These are phyloP conservation scores for Chymomyza amoena DNA, from an alignment of 2,888 invertebrate species.

Conservation along the genomic window DNA sequence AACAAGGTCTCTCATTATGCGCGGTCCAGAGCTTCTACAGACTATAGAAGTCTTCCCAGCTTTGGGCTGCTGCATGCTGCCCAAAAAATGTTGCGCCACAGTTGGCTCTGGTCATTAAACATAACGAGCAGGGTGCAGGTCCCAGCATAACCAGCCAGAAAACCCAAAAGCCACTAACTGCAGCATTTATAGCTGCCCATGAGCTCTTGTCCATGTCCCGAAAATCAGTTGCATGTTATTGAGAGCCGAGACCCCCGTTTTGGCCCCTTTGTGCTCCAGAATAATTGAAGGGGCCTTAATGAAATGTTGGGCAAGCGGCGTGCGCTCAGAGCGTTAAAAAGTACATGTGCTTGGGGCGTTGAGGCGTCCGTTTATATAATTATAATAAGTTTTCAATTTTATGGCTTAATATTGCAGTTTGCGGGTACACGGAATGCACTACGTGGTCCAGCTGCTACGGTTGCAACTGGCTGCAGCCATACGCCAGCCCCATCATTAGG, in stretches of 20 bases:
- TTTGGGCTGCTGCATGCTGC: background rate
- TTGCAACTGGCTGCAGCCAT: background rate
- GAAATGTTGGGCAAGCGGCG: conserved; percentile 9
- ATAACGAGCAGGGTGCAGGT: conserved; percentile 34
- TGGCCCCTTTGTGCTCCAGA: conserved; percentile 36
- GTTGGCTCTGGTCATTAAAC: conserved; percentile 61
- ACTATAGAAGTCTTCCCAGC: background rate
- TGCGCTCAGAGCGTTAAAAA: conserved; percentile 24
- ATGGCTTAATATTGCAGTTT: conserved; percentile 68
- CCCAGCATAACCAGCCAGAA: conserved; percentile 25
- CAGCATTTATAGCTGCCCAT: conserved; percentile 25
- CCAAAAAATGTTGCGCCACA: conserved; percentile 30
- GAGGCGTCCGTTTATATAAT: conserved; percentile 66
- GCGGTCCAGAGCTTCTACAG: background rate
- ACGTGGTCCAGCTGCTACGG: conserved; percentile 3
- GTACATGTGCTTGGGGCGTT: conserved; percentile 47
- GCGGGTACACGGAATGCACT: conserved; percentile 4
- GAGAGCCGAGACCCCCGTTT: background rate
- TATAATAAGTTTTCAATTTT: conserved; percentile 74
- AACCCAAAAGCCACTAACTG: conserved; percentile 8
- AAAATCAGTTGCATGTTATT: conserved; percentile 36
- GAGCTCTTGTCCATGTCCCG: conserved; percentile 31
- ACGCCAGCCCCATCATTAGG: conserved; percentile 40
- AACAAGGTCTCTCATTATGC: conserved; percentile 2
- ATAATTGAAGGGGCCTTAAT: conserved; percentile 25